Percentiles rank a stretch among this genome's conserved stretches.
phyloP scores from a whole-genome alignment of 2,797 vertebrate genomes.

The Octomys mimax region DNA sequence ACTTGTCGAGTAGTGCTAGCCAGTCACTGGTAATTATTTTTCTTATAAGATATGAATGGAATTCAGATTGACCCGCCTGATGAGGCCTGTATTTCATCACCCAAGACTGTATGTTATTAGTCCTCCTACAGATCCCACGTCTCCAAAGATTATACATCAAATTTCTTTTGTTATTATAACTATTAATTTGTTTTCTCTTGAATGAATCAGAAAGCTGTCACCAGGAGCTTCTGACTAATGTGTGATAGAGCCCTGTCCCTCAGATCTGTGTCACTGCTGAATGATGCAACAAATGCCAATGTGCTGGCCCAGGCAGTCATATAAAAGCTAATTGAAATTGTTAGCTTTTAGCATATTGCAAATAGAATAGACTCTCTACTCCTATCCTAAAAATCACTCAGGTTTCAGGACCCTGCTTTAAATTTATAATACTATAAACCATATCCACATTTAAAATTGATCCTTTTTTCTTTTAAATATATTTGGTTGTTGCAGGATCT shows the following conservation, averaged over 20 bases:
- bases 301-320: neutral
- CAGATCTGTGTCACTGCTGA: neutral
- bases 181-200: neutral
- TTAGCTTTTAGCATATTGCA: neutral
- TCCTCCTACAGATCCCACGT: neutral
- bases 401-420: neutral
- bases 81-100: neutral
- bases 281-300: neutral
- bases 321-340: constrained; percentile 3
- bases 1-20: neutral
- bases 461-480: neutral
- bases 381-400: neutral
- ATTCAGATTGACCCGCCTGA: constrained; percentile 16
- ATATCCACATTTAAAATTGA: neutral
- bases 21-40: constrained; percentile 12
- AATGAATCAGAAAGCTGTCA: constrained; percentile 11
- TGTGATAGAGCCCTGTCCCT: neutral
- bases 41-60: neutral
- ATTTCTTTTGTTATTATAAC: neutral
- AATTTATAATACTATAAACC: neutral
- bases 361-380: constrained; percentile 34
- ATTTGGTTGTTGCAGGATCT: no score
- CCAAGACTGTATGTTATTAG: neutral
- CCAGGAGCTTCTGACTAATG: neutral
- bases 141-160: constrained; percentile 40